Conservation (phyloP, 1,140 invertebrate species). For the Thrips palmi region DNA sequence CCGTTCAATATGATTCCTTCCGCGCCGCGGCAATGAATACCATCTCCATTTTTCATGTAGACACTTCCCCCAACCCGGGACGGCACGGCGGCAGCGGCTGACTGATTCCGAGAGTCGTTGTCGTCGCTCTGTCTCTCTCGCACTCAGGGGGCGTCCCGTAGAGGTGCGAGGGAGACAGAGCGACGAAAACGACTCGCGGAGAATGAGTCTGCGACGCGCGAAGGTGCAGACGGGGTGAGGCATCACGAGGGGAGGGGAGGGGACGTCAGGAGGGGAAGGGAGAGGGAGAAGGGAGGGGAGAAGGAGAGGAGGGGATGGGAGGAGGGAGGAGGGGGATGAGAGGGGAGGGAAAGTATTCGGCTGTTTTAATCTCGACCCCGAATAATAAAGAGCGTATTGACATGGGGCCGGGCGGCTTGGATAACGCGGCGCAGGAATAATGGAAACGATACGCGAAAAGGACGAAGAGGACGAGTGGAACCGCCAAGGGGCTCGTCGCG, state of each 20-base stretch:
- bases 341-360: too few relatives aligned
- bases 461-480: too few relatives aligned
- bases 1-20: slow-evolving; percentile 7
- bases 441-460: too few relatives aligned
- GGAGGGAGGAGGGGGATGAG: slow-evolving; percentile 1
- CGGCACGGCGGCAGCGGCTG: slow-evolving; percentile 1
- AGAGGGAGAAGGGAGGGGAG: slow-evolving; percentile 10
- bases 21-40: too few relatives aligned
- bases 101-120: not conserved
- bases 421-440: too few relatives aligned
- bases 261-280: slow-evolving; percentile 1
- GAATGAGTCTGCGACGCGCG: slow-evolving; percentile 7
- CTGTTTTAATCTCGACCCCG: too few relatives aligned
- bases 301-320: not conserved
- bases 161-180: slow-evolving; percentile 3
- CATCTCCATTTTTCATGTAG: too few relatives aligned
- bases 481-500: too few relatives aligned
- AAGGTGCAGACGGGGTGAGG: too few relatives aligned
- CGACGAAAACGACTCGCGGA: not conserved
- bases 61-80: slow-evolving; percentile 8
- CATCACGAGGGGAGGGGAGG: not conserved
- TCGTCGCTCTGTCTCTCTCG: not conserved
- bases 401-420: too few relatives aligned
- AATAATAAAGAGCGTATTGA: too few relatives aligned
- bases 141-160: slow-evolving; percentile 10